Conservation (phyloP, 2,113 vertebrate species). For the Tonatia bakeri region DNA sequence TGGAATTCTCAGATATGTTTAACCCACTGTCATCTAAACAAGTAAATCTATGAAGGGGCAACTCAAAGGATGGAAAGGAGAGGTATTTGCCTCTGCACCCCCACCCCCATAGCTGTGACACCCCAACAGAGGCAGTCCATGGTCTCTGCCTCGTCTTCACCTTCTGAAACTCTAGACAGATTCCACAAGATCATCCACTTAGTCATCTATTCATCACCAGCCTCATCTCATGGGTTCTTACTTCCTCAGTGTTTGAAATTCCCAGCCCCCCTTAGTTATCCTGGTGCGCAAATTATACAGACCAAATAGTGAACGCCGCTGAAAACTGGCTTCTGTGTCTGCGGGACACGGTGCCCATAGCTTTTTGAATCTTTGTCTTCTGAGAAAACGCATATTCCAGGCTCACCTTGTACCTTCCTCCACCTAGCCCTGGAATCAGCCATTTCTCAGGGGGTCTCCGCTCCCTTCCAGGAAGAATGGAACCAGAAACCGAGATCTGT, state of each 20-base stretch:
- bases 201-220: not conserved
- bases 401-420: not conserved
- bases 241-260: not conserved
- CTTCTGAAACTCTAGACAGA: not conserved
- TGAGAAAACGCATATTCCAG: not conserved
- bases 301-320: too few relatives aligned
- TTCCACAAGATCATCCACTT: not conserved
- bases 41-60: not conserved
- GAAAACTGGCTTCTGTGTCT: not conserved
- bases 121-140: fast-evolving
- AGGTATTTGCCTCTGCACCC: not conserved
- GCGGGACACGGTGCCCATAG: not conserved
- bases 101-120: not conserved
- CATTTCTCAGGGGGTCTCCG: not conserved
- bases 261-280: not conserved
- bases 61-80: not conserved
- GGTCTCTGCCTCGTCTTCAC: not conserved
- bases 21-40: not conserved
- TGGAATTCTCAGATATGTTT: not conserved
- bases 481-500: not conserved
- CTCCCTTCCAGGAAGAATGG: not conserved
- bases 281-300: too few relatives aligned
- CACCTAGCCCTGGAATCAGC: not conserved
- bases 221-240: not conserved
- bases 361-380: not conserved